Conservation (phyloP, 2,113 vertebrate species). For the Epinephelus lanceolatus region DNA sequence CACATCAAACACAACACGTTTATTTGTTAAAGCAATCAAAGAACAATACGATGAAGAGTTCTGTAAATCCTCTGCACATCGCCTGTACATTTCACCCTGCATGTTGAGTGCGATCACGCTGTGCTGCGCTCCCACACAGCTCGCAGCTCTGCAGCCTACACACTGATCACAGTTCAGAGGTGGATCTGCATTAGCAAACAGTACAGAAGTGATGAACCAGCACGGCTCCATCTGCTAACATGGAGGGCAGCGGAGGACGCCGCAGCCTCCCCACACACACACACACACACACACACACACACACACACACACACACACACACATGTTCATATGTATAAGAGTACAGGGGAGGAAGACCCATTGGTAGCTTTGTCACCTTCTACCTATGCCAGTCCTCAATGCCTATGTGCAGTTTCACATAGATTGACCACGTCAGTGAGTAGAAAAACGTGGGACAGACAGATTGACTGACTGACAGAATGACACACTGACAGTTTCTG, state of each 20-base stretch:
- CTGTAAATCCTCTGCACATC: not conserved
- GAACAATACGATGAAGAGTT: too few species aligned
- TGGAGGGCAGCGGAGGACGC: slow-evolving; percentile 11
- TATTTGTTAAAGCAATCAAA: not conserved
- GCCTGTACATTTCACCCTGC: slow-evolving; percentile 3
- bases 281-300: slow-evolving; percentile 8
- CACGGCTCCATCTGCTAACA: slow-evolving; percentile 16
- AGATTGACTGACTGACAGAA: too few species aligned
- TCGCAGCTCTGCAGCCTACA: slow-evolving; percentile 47
- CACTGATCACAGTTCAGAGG: slow-evolving; percentile 51
- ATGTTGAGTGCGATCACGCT: slow-evolving; percentile 7
- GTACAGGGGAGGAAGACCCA: not conserved
- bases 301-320: slow-evolving; percentile 26
- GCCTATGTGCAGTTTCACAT: too few species aligned
- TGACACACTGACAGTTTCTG: too few species aligned
- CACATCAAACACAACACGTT: not conserved
- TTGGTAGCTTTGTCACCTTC: too few species aligned
- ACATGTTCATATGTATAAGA: not conserved
- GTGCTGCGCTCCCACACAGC: slow-evolving; percentile 49
- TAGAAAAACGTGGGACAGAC: too few species aligned
- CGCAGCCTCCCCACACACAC: slow-evolving; percentile 8
- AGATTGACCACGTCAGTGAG: too few species aligned
- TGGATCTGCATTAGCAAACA: slow-evolving; percentile 44
- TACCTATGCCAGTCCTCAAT: too few species aligned
- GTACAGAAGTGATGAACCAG: slow-evolving; percentile 5